Evolutionary conservation across 2,888 invertebrate genomes (phyloP), one percentile per base, ranked within the genome.

Genomic region (Drosophila hamatofila): DNA sequence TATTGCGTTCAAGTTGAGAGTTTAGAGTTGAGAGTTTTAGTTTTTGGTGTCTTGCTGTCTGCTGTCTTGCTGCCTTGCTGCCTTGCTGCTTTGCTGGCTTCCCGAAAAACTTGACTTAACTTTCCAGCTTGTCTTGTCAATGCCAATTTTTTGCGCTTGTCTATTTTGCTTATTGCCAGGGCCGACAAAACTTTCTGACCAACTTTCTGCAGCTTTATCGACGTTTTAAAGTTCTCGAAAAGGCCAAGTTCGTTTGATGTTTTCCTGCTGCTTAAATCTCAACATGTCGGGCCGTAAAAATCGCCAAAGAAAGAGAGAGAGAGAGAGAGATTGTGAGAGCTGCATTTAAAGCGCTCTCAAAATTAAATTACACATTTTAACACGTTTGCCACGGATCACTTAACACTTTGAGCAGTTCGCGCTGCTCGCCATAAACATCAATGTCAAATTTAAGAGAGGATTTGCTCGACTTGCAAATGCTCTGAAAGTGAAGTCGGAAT

Each of bases 361-460:
- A 84, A 82, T 87, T 66, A 82, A 87, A 87, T 78, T 87, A 81
- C 82, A 81, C 88, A 84, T 87, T 78, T 87, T 84, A 84, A 55
- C 85, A 87, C 85, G 79, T 78, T 87, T 56, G 67, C 75, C 63
- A 64, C 67, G 78, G 67, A 81, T 75, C 82, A 78, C 72, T 75
- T 84, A 82, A 69, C 72, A 80, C 81, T 80, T 61, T 52, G 65
- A 65, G 67, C 63, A 61, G 62, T 46, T 56, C 52, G 21, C 54
- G 25, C 70, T 37, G n/a, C 25, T 35, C 25, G 80, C 83, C 39
- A 63, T 80, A 76, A 80, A 78, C 35, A 49, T 11, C 37, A 59
- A 27, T 63, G 48, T 59, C 25, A 27, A 27, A 51, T 39, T 27
- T 11, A 9, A 3, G 16, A 8, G 18, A 2, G 30, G 11, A 44